Evolutionary conservation across 30 jellyfish, hydroid and myxozoan genomes (phyloP).

Genomic region (Sanderia malayensis): DNA sequence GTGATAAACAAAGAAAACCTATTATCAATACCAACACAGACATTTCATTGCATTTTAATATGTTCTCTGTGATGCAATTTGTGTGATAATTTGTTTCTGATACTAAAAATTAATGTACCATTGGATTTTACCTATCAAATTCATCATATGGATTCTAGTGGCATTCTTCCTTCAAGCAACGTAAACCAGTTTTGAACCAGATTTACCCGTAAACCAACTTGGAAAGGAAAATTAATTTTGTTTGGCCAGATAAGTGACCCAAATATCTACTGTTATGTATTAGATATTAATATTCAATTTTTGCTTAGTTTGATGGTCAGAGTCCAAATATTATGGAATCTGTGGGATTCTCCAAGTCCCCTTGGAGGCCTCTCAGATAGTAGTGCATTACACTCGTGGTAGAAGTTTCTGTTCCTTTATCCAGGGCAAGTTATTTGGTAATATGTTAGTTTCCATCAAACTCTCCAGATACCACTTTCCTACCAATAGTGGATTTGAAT

Average conservation of each 20-base stretch:
- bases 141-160: slow-evolving; percentile 34
- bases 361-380: slow-evolving; percentile 28
- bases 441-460: slow-evolving; percentile 20
- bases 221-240: background rate
- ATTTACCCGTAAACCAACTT: slow-evolving; percentile 1
- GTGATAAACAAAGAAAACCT: too few species aligned
- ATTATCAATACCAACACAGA: too few species aligned
- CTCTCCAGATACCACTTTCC: slow-evolving; percentile 43
- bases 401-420: slow-evolving; percentile 49
- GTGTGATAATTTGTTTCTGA: too few species aligned
- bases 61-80: too few species aligned
- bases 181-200: slow-evolving; percentile 33
- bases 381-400: slow-evolving; percentile 41
- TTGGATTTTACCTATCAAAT: slow-evolving; percentile 7
- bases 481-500: slow-evolving; percentile 37
- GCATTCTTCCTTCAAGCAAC: slow-evolving; percentile 30
- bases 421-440: slow-evolving; percentile 29
- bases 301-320: slow-evolving; percentile 47
- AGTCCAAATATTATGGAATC: slow-evolving; percentile 52
- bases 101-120: too few species aligned
- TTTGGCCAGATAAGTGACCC: background rate
- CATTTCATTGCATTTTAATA: too few species aligned
- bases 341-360: slow-evolving; percentile 44
- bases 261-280: background rate
- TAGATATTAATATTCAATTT: background rate